These are phyloP conservation scores for Bolborhynchus lineola DNA, from an alignment of 2,113 vertebrate genomes.

Conservation along the genomic window DNA sequence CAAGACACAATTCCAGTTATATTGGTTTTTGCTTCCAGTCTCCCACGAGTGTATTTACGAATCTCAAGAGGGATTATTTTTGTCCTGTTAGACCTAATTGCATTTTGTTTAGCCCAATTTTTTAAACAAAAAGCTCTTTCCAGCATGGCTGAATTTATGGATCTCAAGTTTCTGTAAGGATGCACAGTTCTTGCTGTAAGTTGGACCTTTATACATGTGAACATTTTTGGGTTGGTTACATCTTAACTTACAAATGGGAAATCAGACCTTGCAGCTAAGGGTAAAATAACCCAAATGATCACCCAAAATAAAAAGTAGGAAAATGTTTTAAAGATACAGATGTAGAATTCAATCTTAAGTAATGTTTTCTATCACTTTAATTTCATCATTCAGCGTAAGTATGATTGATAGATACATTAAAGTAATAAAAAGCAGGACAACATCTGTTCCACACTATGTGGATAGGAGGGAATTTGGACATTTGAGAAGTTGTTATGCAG, in stretches of 20 bases:
- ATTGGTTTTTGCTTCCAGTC: slow-evolving; percentile 5
- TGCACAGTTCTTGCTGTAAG: background rate
- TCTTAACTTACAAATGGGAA: slow-evolving; percentile 17
- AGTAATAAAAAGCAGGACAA: slow-evolving; percentile 55
- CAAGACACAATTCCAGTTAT: slow-evolving; percentile 27
- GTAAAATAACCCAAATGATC: background rate
- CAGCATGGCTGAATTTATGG: background rate
- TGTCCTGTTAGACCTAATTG: slow-evolving; percentile 55
- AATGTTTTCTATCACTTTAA: background rate
- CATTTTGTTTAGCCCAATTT: slow-evolving; percentile 46
- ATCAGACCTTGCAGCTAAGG: background rate
- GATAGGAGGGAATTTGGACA: slow-evolving; percentile 37
- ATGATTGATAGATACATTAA: slow-evolving; percentile 54
- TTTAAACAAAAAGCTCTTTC: slow-evolving; percentile 54
- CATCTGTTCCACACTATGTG: slow-evolving; percentile 54
- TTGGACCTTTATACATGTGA: background rate
- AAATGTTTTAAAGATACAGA: background rate
- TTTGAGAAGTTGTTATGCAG: slow-evolving; percentile 42
- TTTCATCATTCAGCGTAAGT: slow-evolving; percentile 18
- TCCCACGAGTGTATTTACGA: slow-evolving; percentile 42
- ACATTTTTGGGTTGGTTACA: background rate
- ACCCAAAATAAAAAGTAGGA: background rate
- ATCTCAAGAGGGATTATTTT: slow-evolving; percentile 44
- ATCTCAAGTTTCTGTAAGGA: slow-evolving; percentile 28
- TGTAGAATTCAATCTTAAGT: background rate